Percentiles rank a stretch among this genome's conserved stretches.
These are phyloP conservation scores for Oncorhynchus keta DNA, from an alignment of 2,113 vertebrate species.

Conservation along the genomic window DNA sequence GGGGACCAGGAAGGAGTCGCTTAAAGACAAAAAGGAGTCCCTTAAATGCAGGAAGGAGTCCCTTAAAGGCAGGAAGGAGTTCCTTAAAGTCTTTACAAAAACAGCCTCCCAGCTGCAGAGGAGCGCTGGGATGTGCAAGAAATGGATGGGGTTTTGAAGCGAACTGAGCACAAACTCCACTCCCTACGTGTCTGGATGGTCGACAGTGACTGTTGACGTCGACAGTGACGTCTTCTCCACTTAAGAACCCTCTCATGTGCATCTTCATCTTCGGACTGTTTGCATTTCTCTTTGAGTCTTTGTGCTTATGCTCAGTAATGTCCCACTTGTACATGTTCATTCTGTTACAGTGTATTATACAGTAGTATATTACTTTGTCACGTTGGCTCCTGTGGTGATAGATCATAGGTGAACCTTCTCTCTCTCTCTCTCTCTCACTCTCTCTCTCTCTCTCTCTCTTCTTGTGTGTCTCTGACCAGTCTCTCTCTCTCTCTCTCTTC, in stretches of 20 bases:
- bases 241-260: not conserved
- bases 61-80: no score
- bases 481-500: no score
- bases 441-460: constrained; percentile 3
- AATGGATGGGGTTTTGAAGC: not conserved
- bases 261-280: constrained; percentile 3
- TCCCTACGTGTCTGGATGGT: not conserved
- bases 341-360: not conserved
- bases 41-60: no score
- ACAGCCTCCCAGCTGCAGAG: not conserved
- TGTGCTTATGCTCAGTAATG: not conserved
- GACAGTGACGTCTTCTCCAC: not conserved
- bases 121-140: not conserved
- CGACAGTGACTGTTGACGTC: not conserved
- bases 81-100: not conserved
- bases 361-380: constrained; percentile 4
- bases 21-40: no score
- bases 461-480: no score
- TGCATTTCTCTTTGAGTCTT: not conserved
- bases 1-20: not conserved
- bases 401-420: not conserved
- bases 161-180: not conserved
- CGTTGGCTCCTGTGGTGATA: not conserved
- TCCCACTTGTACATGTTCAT: constrained; percentile 18
- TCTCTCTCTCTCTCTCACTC: not conserved